Conservation (phyloP, 1,140 invertebrate species). For the Melanaphis sacchari region DNA sequence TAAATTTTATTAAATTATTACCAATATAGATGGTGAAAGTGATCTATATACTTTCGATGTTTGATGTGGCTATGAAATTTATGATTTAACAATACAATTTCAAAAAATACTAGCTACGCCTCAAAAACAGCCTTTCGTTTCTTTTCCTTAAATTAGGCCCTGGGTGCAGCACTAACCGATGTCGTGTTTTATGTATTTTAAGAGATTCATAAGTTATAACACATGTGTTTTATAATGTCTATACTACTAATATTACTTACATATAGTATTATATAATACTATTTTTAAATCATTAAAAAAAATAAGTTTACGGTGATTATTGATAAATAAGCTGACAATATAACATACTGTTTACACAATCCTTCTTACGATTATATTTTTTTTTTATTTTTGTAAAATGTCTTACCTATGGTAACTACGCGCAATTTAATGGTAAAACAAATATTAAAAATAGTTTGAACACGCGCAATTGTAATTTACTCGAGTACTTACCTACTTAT, state of each 20-base stretch:
- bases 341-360: neutral
- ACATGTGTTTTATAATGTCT: too few species aligned
- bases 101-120: too few species aligned
- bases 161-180: too few species aligned
- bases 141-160: too few species aligned
- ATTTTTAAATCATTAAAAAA: neutral
- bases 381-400: neutral
- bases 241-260: neutral
- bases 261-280: neutral
- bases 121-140: too few species aligned
- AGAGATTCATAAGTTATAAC: too few species aligned
- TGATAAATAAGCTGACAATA: neutral
- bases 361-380: neutral
- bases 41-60: neutral
- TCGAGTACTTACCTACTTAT: neutral
- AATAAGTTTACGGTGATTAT: neutral
- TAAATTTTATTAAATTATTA: neutral
- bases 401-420: neutral
- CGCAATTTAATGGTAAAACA: neutral
- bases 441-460: neutral
- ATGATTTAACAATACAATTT: too few species aligned
- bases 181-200: too few species aligned
- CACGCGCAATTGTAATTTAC: conserved; percentile 30
- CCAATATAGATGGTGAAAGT: neutral
- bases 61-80: neutral